Base-by-base conservation (phyloP, 2,888 invertebrate genomes). In the Anthrax anthrax region DNA sequence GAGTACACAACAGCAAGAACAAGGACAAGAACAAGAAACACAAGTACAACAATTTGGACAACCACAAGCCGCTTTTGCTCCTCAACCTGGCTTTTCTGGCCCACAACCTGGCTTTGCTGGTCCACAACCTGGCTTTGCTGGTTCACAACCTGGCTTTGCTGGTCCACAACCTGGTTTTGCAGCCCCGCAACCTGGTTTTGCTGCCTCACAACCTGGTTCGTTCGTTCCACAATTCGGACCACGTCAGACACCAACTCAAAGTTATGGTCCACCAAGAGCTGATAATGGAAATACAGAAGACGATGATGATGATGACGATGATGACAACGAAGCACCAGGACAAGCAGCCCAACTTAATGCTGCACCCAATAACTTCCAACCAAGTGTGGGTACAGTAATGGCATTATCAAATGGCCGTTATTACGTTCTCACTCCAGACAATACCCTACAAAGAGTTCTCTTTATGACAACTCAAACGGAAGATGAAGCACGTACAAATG, bases 401-500 rank as follows among this genome's bases (percentile, higher is more conserved):
- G 47, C 54, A 18, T 41, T 51, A 18, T 55, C 57, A 6, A 57
- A 60, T 23, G 70, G 70, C 1, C 66, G 65, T 44, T 70, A 70
- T 48, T 70, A 65, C 48, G 57, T 70, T 8, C 52, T 70, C 4
- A 60, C 63, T 1, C 60, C 63, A 1, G 64, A 69, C 44, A 65
- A 65, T 34, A 61, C 59, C 3, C 51, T 70, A 13, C 70, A 70
- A 46, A 59, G 63, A 27, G 66, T 70, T 10, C 48, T 55, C 16
- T 70, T 61, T 47, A 60, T 59, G 41, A 66, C 69, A 1, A 52
- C 55, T 14, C 64, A 64, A 50, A 57, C 54, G 29, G 56, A 57
- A 4, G 58, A 61, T 8, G 64, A 66, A 16, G 53, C 54, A 0
- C 53, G 54, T 18, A 57, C 51, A 6, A 62, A 64, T 46, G 64